Evolutionary conservation across 2,888 invertebrate species (phyloP).

Genomic region (Amphipyra tragopoginis): DNA sequence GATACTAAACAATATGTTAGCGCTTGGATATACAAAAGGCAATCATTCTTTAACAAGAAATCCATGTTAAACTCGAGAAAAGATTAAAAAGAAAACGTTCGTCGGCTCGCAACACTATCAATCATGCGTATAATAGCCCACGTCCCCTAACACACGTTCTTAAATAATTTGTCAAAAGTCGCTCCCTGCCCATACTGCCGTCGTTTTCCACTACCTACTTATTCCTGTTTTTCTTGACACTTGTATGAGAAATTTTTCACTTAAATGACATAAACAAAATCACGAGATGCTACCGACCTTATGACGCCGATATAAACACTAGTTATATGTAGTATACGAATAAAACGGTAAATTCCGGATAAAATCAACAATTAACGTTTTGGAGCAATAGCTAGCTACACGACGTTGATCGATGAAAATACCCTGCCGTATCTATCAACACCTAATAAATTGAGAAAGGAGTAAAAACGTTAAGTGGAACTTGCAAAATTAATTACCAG

Average conservation of each 20-base stretch:
- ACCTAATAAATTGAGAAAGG: slow-evolving; percentile 50
- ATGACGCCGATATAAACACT: slow-evolving; percentile 16
- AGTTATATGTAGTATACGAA: slow-evolving; percentile 36
- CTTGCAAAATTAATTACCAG: slow-evolving; percentile 45
- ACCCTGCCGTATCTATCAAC: slow-evolving; percentile 56
- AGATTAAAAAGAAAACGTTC: slow-evolving; percentile 79
- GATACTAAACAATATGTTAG: slow-evolving; percentile 50
- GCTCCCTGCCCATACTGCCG: slow-evolving; percentile 75
- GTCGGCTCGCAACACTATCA: slow-evolving; percentile 81
- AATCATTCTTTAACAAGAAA: slow-evolving; percentile 62
- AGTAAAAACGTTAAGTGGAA: slow-evolving; percentile 42
- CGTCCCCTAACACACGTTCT: slow-evolving; percentile 87
- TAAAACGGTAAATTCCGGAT: slow-evolving; percentile 37
- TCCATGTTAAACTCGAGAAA: slow-evolving; percentile 66
- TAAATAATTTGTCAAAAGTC: slow-evolving; percentile 89
- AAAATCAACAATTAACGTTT: slow-evolving; percentile 55
- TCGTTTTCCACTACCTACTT: slow-evolving; percentile 70
- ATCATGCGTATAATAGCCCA: slow-evolving; percentile 85
- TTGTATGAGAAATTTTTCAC: slow-evolving; percentile 69
- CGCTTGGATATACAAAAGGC: slow-evolving; percentile 52
- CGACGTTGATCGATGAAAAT: slow-evolving; percentile 67
- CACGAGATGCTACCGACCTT: slow-evolving; percentile 17
- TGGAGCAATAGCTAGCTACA: slow-evolving; percentile 52
- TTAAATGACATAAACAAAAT: slow-evolving; percentile 59
- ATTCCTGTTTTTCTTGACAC: slow-evolving; percentile 74